These are phyloP conservation scores for Oscarella lobularis DNA, from an alignment of 37 sponge, comb jelly and placozoan species.

Conservation along the genomic window DNA sequence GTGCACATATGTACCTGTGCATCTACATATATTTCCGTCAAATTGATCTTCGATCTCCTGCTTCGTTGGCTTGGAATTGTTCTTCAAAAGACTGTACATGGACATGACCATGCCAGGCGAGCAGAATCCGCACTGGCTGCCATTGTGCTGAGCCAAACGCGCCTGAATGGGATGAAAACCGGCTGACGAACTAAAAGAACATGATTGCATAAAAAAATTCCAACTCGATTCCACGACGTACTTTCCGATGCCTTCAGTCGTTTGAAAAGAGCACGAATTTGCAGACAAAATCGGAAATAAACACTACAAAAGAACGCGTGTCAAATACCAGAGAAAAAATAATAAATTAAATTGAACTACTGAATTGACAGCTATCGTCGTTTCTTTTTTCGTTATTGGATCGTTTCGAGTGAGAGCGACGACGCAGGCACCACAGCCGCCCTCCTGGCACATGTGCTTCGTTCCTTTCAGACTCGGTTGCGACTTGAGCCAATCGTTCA, in stretches of 20 bases:
- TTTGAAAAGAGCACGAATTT: too few species aligned
- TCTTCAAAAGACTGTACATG: background rate
- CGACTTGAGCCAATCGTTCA: slow-evolving; percentile 50
- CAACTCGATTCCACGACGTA: too few species aligned
- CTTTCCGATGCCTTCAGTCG: too few species aligned
- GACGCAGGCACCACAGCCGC: slow-evolving; percentile 68
- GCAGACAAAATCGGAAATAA: too few species aligned
- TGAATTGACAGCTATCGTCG: slow-evolving; percentile 47
- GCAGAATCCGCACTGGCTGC: background rate
- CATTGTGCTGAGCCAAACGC: background rate
- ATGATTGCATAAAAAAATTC: too few species aligned
- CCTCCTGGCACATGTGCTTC: slow-evolving; percentile 70
- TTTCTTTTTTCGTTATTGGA: slow-evolving; percentile 18
- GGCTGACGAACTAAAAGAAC: background rate
- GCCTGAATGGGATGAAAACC: background rate
- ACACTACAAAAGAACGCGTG: too few species aligned
- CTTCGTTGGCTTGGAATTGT: background rate
- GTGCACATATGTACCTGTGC: background rate
- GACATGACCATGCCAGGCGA: background rate
- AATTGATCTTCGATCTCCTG: background rate
- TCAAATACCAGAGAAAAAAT: too few species aligned
- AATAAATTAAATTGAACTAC: too few species aligned
- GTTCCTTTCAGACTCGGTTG: slow-evolving; percentile 56
- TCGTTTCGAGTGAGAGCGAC: slow-evolving; percentile 15
- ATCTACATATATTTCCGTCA: background rate